A percentile compares a stretch with the other conserved stretches of the same genome.
Conservation (phyloP, 1,140 invertebrate genomes). For the Geopemphigus sp. region DNA sequence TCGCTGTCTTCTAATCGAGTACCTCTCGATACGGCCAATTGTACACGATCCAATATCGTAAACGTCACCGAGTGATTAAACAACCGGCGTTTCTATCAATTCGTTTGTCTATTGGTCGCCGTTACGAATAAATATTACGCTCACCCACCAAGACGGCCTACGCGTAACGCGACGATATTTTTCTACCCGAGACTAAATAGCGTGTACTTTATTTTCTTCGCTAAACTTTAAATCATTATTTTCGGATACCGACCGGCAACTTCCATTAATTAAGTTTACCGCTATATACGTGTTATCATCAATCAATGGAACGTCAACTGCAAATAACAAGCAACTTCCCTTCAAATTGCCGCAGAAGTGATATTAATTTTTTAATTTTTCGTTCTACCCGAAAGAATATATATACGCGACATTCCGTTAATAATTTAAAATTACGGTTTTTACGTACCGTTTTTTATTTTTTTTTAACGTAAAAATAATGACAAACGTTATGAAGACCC, state of each 20-base stretch:
- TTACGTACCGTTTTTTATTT: no score
- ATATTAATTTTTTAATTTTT: conserved; percentile 13
- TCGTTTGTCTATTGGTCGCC: no score
- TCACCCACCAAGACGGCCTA: no score
- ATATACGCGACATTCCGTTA: not conserved
- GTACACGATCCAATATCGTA: no score
- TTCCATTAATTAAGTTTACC: conserved; percentile 31
- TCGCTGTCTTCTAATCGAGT: no score
- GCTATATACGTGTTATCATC: conserved; percentile 16
- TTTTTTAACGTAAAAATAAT: no score
- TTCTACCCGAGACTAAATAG: not conserved
- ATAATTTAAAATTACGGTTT: not conserved
- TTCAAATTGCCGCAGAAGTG: conserved; percentile 3
- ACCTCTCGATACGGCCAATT: no score
- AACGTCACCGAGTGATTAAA: no score
- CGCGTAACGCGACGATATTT: not conserved
- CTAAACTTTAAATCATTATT: conserved; percentile 37
- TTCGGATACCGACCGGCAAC: conserved; percentile 16
- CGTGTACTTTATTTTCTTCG: conserved; percentile 25
- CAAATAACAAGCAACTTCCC: conserved; percentile 25
- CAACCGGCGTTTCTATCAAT: no score
- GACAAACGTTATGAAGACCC: no score
- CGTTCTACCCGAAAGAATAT: not conserved
- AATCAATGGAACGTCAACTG: conserved; percentile 37
- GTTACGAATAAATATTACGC: no score